phyloP scores from a whole-genome alignment of 1,140 invertebrate genomes.

The Eumeta japonica region DNA sequence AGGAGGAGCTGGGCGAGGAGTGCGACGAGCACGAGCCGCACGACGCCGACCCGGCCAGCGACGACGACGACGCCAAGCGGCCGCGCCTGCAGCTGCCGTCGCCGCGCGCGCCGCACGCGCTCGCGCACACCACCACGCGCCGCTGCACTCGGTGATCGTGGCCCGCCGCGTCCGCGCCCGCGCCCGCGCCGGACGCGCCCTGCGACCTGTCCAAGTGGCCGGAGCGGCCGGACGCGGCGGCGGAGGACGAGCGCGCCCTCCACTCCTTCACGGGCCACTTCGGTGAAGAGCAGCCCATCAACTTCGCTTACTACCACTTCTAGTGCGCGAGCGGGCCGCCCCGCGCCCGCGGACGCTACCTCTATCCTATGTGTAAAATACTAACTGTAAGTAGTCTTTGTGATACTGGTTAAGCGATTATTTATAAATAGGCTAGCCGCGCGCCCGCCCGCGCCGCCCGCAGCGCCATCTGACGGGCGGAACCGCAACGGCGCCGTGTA shows the following conservation, averaged over 20 bases:
- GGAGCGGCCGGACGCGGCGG: conserved; percentile 13
- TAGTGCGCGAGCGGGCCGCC: too few species aligned
- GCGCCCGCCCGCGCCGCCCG: too few species aligned
- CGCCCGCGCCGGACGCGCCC: conserved; percentile 20
- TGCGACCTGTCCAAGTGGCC: conserved; percentile 43
- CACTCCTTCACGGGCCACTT: conserved; percentile 3
- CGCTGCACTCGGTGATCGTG: conserved; percentile 42
- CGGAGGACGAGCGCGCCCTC: conserved; percentile 8
- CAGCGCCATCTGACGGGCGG: too few species aligned
- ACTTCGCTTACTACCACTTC: conserved; percentile 51
- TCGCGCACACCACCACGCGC: conserved; percentile 20
- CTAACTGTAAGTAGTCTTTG: too few species aligned
- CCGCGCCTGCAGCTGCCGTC: conserved; percentile 44
- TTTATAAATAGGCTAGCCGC: too few species aligned
- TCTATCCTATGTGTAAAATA: too few species aligned
- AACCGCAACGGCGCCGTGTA: too few species aligned
- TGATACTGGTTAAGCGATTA: too few species aligned
- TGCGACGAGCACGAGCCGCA: conserved; percentile 49
- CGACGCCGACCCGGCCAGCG: conserved; percentile 47
- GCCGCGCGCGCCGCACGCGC: conserved; percentile 35
- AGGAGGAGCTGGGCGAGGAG: conserved; percentile 85
- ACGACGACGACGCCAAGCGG: conserved; percentile 53
- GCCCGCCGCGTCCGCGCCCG: neutral
- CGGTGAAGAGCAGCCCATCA: conserved; percentile 38
- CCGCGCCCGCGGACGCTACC: too few species aligned